Evolutionary conservation across 2,797 vertebrate genomes (phyloP).

Genomic region (Falco columbarius): DNA sequence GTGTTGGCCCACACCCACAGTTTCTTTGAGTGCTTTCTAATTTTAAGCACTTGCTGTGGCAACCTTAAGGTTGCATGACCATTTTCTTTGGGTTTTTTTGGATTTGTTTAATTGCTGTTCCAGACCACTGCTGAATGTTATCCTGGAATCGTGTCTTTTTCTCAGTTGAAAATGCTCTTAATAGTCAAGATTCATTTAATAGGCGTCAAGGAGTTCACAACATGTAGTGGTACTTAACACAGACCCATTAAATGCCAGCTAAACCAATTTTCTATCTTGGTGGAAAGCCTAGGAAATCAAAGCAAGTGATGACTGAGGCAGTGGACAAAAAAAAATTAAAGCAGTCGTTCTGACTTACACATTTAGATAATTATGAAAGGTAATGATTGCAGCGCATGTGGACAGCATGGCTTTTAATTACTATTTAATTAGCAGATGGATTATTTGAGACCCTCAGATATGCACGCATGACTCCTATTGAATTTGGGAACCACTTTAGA

Average conservation of each 20-base stretch:
- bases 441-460: not conserved
- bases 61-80: not conserved
- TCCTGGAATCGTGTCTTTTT: not conserved
- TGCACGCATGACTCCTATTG: not conserved
- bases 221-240: not conserved
- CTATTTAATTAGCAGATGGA: not conserved
- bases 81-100: not conserved
- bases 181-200: not conserved
- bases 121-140: not conserved
- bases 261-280: not conserved
- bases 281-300: not conserved
- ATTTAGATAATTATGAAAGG: not conserved
- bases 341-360: not conserved
- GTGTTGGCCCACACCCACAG: not conserved
- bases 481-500: not conserved
- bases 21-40: not conserved
- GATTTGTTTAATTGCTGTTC: not conserved
- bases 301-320: not conserved
- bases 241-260: not conserved
- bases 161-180: not conserved
- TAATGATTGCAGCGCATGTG: not conserved
- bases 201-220: not conserved
- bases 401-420: not conserved
- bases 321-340: not conserved
- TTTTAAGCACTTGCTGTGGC: not conserved